A percentile compares a stretch with the other conserved stretches of the same genome.
Conservation (phyloP, 2,797 vertebrate genomes). For the Erethizon dorsatum region DNA sequence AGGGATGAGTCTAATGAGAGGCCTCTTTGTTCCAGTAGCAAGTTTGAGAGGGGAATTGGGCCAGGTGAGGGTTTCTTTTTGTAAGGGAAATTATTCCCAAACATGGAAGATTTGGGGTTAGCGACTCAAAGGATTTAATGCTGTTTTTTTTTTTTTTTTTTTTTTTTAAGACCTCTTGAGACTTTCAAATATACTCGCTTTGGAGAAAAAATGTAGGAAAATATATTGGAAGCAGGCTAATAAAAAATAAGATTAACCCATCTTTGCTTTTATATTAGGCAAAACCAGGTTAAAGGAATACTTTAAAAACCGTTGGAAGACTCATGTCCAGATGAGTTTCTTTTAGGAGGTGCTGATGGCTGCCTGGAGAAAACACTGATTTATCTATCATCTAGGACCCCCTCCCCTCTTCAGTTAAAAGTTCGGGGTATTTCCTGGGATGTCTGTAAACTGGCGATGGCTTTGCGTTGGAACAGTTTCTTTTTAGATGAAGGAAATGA, state of each 20-base stretch:
- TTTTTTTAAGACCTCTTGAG: constrained; percentile 69
- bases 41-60: constrained; percentile 39
- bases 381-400: not conserved
- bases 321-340: not conserved
- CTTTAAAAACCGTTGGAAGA: constrained; percentile 19
- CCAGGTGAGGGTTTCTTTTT: constrained; percentile 75
- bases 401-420: not conserved
- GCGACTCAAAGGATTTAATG: constrained; percentile 80
- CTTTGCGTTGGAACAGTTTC: constrained; percentile 19
- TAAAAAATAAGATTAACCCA: constrained; percentile 42
- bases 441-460: not conserved
- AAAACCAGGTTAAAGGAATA: constrained; percentile 53
- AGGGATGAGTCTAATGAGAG: constrained; percentile 64
- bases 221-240: not conserved
- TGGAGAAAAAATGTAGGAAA: constrained; percentile 61
- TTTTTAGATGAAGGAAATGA: constrained; percentile 44
- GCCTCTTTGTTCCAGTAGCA: constrained; percentile 76
- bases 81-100: constrained; percentile 80
- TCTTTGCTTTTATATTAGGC: constrained; percentile 26
- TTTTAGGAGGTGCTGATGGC: not conserved
- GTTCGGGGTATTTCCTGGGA: not conserved
- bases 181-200: constrained; percentile 48
- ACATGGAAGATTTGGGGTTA: constrained; percentile 74
- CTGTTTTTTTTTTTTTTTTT: constrained; percentile 73
- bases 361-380: not conserved